Evolutionary conservation across 2,113 vertebrate genomes (phyloP).

Genomic region (Crocuta crocuta): DNA sequence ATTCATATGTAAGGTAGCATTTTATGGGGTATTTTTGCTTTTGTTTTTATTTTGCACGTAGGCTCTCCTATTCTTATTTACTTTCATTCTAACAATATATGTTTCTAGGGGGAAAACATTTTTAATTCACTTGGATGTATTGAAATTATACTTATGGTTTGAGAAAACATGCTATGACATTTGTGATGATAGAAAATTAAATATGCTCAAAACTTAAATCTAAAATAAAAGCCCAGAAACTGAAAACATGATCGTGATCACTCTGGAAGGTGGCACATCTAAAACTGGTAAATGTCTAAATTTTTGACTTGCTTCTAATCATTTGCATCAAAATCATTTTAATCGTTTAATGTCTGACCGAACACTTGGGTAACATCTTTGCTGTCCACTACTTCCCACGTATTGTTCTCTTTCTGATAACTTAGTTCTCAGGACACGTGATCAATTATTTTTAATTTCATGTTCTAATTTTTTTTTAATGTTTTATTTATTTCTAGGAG

Average conservation of each 20-base stretch:
- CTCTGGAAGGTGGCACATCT: constrained; percentile 45
- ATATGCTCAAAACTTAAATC: constrained; percentile 57
- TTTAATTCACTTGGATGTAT: constrained; percentile 57
- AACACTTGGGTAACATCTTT: background rate
- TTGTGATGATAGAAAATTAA: constrained; percentile 62
- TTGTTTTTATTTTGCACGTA: constrained; percentile 12
- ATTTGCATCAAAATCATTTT: background rate
- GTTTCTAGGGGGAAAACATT: constrained; percentile 14
- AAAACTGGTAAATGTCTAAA: background rate
- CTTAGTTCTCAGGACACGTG: background rate
- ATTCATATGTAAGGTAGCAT: constrained; percentile 12
- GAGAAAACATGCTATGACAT: constrained; percentile 62
- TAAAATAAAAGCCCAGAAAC: constrained; percentile 72
- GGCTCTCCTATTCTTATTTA: constrained; percentile 34
- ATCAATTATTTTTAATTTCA: background rate
- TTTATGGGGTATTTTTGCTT: background rate
- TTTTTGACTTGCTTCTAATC: background rate
- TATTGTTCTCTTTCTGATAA: background rate
- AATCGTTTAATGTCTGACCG: background rate
- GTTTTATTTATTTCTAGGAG: too few relatives aligned
- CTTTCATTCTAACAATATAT: constrained; percentile 61
- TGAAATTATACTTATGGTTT: constrained; percentile 58
- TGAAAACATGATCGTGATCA: constrained; percentile 45
- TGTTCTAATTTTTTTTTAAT: background rate
- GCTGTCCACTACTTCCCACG: background rate